Percentiles rank a stretch among this genome's conserved stretches.
Conservation (phyloP, 2,113 vertebrate genomes). For the Otus sunia region DNA sequence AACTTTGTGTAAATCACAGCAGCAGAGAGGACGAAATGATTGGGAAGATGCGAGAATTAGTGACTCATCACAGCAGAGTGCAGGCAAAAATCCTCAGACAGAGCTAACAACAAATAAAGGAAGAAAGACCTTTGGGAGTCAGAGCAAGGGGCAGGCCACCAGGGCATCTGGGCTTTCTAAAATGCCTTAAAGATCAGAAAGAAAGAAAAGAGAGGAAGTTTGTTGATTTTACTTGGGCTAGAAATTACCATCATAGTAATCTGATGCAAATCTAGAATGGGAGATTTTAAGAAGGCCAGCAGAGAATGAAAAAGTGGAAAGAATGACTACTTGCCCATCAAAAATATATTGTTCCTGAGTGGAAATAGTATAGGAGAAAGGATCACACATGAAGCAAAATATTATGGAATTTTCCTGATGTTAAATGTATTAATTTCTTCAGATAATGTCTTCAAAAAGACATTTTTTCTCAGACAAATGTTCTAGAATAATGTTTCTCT, state of each 20-base stretch:
- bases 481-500: background rate
- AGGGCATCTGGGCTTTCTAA: background rate
- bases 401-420: background rate
- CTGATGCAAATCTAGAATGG: background rate
- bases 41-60: background rate
- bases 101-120: background rate
- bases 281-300: background rate
- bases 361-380: background rate
- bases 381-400: background rate
- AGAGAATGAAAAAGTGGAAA: background rate
- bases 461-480: background rate
- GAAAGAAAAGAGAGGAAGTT: background rate
- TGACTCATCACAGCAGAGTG: background rate
- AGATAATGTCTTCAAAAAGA: background rate
- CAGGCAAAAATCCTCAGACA: background rate
- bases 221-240: background rate
- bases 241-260: background rate
- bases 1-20: background rate
- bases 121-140: background rate
- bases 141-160: background rate
- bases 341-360: background rate
- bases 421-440: background rate
- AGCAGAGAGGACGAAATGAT: background rate
- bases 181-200: background rate
- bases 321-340: background rate